Conservation (phyloP, 2,888 invertebrate species). For the Marronus borbonicus region DNA sequence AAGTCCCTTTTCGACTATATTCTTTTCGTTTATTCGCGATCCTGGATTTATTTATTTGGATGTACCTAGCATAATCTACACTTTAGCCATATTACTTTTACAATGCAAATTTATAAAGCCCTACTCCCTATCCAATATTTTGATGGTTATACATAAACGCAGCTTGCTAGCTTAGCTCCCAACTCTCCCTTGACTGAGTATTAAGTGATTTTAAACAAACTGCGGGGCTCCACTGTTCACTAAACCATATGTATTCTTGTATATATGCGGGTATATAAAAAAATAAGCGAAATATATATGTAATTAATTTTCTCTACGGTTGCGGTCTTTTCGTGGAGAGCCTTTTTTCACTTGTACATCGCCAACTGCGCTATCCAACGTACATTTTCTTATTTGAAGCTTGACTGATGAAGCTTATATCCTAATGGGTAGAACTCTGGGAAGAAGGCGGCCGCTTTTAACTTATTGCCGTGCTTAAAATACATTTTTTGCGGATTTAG, state of each 20-base stretch:
- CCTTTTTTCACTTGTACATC: too few relatives aligned
- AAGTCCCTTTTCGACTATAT: background rate
- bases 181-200: constrained; percentile 9
- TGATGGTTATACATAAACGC: background rate
- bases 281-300: background rate
- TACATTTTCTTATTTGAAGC: constrained; percentile 25
- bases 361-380: background rate
- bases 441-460: constrained; percentile 8
- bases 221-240: background rate
- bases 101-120: constrained; percentile 25
- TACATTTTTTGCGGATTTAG: constrained; percentile 20
- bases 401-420: constrained; percentile 36
- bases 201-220: constrained; percentile 28
- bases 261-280: too few relatives aligned
- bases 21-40: constrained; percentile 6
- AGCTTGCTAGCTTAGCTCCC: background rate
- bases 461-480: constrained; percentile 21
- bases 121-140: background rate
- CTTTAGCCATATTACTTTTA: constrained; percentile 20
- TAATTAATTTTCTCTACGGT: constrained; percentile 11
- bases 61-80: constrained; percentile 4
- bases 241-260: background rate
- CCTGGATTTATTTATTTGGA: constrained; percentile 9
- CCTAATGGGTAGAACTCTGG: constrained; percentile 4
- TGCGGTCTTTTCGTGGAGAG: background rate